These are phyloP conservation scores for Chrysemys picta DNA, from an alignment of 2,113 vertebrate species.

Conservation along the genomic window DNA sequence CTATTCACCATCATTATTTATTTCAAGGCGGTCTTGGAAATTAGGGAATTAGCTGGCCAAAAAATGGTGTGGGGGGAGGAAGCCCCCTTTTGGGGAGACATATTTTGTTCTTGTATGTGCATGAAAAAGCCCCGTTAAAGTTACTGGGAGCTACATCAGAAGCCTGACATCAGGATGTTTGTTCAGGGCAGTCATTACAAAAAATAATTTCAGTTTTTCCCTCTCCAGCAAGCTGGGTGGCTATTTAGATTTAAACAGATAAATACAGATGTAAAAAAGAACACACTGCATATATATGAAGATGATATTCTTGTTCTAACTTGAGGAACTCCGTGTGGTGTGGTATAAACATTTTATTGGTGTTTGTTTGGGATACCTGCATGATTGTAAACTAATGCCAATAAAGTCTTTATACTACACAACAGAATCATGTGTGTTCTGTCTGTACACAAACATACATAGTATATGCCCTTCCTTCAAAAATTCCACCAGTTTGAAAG, in stretches of 20 bases:
- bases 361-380: accelerated
- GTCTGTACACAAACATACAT: background rate
- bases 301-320: background rate
- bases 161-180: background rate
- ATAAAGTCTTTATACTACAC: background rate
- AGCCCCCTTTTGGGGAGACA: background rate
- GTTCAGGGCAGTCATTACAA: background rate
- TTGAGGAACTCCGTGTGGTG: background rate
- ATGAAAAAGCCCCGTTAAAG: background rate
- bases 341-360: background rate
- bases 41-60: background rate
- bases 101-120: background rate
- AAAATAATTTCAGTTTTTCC: background rate
- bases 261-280: background rate
- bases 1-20: background rate
- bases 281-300: background rate
- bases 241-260: background rate
- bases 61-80: background rate
- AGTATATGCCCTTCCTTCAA: background rate
- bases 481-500: background rate
- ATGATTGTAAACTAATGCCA: background rate
- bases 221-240: background rate
- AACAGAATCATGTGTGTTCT: background rate
- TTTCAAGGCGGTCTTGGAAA: background rate
- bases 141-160: background rate